Evolutionary conservation across 2,888 invertebrate species (phyloP), one percentile per base, ranked within the genome.

Genomic region (Aplocera efformata): DNA sequence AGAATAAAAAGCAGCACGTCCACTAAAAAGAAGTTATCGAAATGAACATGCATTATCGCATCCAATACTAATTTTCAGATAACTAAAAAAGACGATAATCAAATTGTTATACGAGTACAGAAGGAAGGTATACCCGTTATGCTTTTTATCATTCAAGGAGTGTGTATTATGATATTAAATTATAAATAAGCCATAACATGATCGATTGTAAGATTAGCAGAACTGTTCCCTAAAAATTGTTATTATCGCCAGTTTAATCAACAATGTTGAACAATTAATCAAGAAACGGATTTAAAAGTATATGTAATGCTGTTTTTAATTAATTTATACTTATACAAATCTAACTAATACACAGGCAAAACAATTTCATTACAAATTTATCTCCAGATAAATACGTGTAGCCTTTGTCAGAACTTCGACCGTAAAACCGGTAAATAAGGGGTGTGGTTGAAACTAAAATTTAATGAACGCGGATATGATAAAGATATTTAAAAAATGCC

Each of bases 1-100:
- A 55, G 40, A 44, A 22, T 36, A 37, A 39, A 47, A 46, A 48
- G 33, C 45, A 56, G 58, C 63, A 68, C 64, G 60, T 57, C 42
- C 54, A 29, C 36, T 50, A 50, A 34, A 47, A 42, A 56, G 46
- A 53, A 54, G 30, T 40, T 55, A 49, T 52, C 42, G 42, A 50
- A 41, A 45, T 5, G 56, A 41, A 53, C 55, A 60, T 42, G 49
- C 58, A 58, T 56, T 65, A 69, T 67, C 72, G 41, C 37, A 53
- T 33, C 40, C 32, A 6, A 3, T 29, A 32, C 39, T 26, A 46
- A 41, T 40, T 32, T 37, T 27, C 23, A 10, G 38, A 40, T 48
- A 48, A 46, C 39, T 29, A 40, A 20, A 29, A 23, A 33, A 10
- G 41, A 38, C 37, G 36, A 46, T 40, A 31, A 44, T 33, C 32